Conservation (phyloP, 2,888 invertebrate species). For the Choristoneura rosaceana region DNA sequence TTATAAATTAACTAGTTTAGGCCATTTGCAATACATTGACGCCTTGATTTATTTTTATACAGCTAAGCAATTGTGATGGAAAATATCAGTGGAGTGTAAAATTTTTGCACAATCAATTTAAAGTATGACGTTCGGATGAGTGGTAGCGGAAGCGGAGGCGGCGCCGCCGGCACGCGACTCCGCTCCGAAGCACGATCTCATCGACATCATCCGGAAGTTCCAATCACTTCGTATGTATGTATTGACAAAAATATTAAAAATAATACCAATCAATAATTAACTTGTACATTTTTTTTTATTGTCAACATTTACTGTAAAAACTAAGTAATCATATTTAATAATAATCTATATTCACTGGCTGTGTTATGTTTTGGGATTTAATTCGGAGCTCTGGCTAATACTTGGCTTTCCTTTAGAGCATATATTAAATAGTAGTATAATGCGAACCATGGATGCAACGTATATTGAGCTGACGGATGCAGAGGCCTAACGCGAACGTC, state of each 20-base stretch:
- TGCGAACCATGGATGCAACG: neutral
- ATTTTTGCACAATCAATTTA: neutral
- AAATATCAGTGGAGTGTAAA: slow-evolving; percentile 52
- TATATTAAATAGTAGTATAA: neutral
- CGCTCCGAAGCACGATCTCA: neutral
- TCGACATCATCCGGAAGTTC: neutral
- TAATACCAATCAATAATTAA: slow-evolving; percentile 21
- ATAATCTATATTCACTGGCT: slow-evolving; percentile 13
- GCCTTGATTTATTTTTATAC: slow-evolving; percentile 50
- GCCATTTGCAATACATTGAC: slow-evolving; percentile 56
- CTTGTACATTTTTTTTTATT: slow-evolving; percentile 28
- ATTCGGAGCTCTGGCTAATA: neutral
- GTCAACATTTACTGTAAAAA: slow-evolving; percentile 35
- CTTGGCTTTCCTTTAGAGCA: neutral
- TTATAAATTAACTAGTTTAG: slow-evolving; percentile 53
- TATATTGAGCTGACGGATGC: slow-evolving; percentile 2
- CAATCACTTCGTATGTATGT: neutral
- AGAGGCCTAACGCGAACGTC: neutral
- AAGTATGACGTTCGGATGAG: neutral
- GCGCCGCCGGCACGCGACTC: neutral
- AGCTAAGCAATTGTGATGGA: slow-evolving; percentile 61
- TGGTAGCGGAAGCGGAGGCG: neutral
- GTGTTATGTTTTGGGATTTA: neutral
- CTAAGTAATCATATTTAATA: slow-evolving; percentile 23
- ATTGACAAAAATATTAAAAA: neutral